Conservation (phyloP, 2,113 vertebrate genomes). For the Plotosus lineatus region DNA sequence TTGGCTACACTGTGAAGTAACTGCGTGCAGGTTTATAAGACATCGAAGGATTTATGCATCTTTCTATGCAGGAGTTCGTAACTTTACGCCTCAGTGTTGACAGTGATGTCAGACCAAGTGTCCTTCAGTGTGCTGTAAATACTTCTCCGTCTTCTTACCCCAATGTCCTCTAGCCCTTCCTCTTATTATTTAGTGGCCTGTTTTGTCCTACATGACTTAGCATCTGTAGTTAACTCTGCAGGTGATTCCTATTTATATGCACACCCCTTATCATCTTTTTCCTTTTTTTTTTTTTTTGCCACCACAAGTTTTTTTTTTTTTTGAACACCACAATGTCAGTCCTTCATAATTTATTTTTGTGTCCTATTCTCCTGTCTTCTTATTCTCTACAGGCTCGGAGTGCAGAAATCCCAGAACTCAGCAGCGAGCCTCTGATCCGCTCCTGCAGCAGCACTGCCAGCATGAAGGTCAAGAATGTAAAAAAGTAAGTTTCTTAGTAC, state of each 20-base stretch:
- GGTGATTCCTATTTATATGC: constrained; percentile 48
- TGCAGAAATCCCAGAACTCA: constrained; percentile 91
- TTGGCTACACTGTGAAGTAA: constrained; percentile 22
- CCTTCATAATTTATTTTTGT: background rate
- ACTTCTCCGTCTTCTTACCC: background rate
- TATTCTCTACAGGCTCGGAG: constrained; percentile 83
- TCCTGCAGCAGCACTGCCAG: constrained; percentile 90
- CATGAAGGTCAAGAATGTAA: constrained; percentile 97
- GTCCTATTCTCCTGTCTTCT: no score
- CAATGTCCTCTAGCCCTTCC: constrained; percentile 12
- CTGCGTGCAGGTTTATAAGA: constrained; percentile 32
- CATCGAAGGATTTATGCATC: constrained; percentile 17
- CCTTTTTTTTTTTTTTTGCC: background rate
- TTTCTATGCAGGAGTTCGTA: constrained; percentile 11
- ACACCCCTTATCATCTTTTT: background rate
- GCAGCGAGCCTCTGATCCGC: constrained; percentile 82
- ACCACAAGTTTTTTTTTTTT: no score
- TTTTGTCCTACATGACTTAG: constrained; percentile 22
- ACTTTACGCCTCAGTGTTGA: constrained; percentile 12
- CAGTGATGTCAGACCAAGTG: background rate
- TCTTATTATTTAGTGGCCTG: background rate
- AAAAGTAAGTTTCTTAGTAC: constrained; percentile 91
- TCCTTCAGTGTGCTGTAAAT: constrained; percentile 11
- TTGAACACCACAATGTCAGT: background rate
- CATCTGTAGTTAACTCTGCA: constrained; percentile 7